Conservation (phyloP, 2,797 vertebrate genomes). For the Sylvia borin region DNA sequence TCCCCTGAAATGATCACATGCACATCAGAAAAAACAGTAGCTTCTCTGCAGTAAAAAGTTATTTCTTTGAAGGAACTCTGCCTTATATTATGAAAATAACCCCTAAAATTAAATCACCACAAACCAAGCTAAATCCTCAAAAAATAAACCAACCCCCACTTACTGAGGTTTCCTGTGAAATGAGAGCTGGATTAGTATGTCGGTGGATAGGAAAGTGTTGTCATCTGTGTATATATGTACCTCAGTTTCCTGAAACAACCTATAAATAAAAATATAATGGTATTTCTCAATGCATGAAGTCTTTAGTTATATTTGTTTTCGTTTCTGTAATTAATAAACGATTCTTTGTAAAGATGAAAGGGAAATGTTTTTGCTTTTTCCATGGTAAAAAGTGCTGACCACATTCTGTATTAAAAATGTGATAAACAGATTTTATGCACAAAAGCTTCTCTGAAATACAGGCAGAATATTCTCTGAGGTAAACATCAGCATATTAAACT, state of each 20-base stretch:
- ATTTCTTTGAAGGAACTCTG: background rate
- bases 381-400: background rate
- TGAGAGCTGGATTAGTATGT: background rate
- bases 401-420: background rate
- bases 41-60: background rate
- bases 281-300: background rate
- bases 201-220: background rate
- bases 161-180: background rate
- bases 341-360: background rate
- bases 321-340: background rate
- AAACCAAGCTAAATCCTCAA: background rate
- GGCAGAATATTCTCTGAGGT: background rate
- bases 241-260: background rate
- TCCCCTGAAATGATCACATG: background rate
- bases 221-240: background rate
- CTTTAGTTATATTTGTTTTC: background rate
- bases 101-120: accelerated
- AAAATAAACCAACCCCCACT: background rate
- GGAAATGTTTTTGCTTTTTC: background rate
- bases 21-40: background rate
- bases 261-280: background rate
- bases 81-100: background rate
- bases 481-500: background rate
- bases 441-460: background rate
- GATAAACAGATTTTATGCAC: background rate